Evolutionary conservation across 2,888 invertebrate species (phyloP), one percentile per base, ranked within the genome.

Genomic region (Zaprionus lineosus): DNA sequence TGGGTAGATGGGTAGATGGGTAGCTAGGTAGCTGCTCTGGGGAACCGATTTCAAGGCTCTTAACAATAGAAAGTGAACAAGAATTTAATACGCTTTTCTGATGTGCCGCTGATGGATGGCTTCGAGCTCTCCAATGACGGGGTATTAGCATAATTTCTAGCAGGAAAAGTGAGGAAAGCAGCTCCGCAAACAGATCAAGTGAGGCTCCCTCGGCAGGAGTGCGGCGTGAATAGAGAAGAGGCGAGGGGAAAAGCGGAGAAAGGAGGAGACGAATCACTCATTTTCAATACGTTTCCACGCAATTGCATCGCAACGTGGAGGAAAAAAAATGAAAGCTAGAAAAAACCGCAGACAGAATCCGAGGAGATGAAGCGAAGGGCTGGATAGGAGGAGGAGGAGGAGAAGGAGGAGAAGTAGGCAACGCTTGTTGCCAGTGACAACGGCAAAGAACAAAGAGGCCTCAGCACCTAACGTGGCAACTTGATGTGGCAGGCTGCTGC

Each of bases 251-350:
- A 39, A 28, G 37, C 29, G 39, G 18, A 8, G 14, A 29, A 24
- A 11, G 16, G 16, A 15, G 4, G 11, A 34, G 39, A 9, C 34
- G 29, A 48, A 29, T 55, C 55, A 53, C 68, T 79, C 61, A 55
- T 60, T 69, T 68, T 67, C 67, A 81, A 74, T 75, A 72, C 70
- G 68, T 69, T 84, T 86, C 84, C 87, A 86, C 63, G 58, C 82
- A 87, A 87, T 84, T 84, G 86, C 84, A 74, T 51, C 55, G 29
- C 58, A 46, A 58, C 34, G n/a, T n/a, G n/a, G n/a, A 46, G 59
- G 47, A 53, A 55, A 51, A 43, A 19, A 31, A 60, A 41, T 26
- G 31, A 59, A 58, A 47, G 62, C 56, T 29, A 4, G n/a, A 24
- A 24, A 24, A 24, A 24, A 24, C 6, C 8, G 24, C 6, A 24